Percentiles rank a stretch among this genome's conserved stretches.
Conservation (phyloP, 2,113 vertebrate species). For the Gallinago paraguaiae region DNA sequence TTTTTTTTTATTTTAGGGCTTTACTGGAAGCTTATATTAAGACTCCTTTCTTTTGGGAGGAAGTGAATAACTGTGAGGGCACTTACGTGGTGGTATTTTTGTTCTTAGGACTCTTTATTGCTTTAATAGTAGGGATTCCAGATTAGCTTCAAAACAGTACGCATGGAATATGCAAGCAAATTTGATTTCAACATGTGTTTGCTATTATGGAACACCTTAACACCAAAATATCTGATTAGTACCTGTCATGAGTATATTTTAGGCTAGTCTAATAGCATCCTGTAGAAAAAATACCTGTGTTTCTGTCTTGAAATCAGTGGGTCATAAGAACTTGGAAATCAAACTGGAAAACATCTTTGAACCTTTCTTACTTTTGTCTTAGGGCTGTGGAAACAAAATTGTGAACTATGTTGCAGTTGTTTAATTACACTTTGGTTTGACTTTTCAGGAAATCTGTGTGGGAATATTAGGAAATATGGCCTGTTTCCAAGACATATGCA, state of each 20-base stretch:
- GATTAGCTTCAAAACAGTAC: not conserved
- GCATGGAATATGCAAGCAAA: not conserved
- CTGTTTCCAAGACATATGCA: constrained; percentile 91
- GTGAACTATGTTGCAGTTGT: not conserved
- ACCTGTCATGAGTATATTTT: not conserved
- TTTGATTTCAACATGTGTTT: not conserved
- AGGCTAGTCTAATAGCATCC: not conserved
- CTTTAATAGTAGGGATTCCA: not conserved
- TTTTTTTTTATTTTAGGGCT: not conserved
- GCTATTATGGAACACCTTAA: not conserved
- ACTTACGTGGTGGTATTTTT: fast-evolving
- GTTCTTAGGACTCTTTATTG: not conserved
- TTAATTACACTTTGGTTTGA: constrained; percentile 20
- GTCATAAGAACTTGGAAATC: not conserved
- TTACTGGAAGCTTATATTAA: not conserved
- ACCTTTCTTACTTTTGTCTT: not conserved
- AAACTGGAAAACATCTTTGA: not conserved
- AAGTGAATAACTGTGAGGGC: not conserved
- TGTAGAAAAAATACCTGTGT: not conserved
- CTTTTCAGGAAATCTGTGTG: constrained; percentile 92
- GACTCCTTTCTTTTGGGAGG: not conserved
- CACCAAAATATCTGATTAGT: not conserved
- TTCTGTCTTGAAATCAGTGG: not conserved
- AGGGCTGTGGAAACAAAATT: not conserved
- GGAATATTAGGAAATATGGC: constrained; percentile 97